Conservation (phyloP, 2,888 invertebrate species). For the Cylindroiulus punctatus region DNA sequence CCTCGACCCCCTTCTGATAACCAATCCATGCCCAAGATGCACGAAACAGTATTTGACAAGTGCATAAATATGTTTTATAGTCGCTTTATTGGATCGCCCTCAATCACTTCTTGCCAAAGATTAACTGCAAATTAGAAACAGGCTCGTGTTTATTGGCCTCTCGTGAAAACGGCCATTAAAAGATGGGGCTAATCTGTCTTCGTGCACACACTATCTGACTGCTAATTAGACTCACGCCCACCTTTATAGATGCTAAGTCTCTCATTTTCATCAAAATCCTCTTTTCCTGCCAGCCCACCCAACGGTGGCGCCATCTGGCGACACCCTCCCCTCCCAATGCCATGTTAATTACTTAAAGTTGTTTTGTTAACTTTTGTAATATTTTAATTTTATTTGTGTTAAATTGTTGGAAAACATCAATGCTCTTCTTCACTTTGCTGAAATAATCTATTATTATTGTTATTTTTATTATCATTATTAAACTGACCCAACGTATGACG, state of each 20-base stretch:
- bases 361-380: no score
- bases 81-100: constrained; percentile 32
- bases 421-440: no score
- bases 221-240: constrained; percentile 6
- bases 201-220: neutral
- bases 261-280: neutral
- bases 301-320: neutral
- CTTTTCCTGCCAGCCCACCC: no score
- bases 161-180: constrained; percentile 27
- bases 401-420: no score
- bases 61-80: constrained; percentile 47
- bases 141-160: constrained; percentile 19
- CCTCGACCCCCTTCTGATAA: neutral
- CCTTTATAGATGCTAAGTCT: neutral
- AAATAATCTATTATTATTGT: no score
- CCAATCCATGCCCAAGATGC: neutral
- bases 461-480: no score
- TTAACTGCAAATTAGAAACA: constrained; percentile 41
- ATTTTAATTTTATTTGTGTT: no score
- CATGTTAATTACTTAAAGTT: no score
- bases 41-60: constrained; percentile 38
- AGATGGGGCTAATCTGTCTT: neutral
- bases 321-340: neutral
- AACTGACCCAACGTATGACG: no score
- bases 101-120: constrained; percentile 31